Conservation (phyloP, 2,113 vertebrate genomes). For the Corynorhinus townsendii region DNA sequence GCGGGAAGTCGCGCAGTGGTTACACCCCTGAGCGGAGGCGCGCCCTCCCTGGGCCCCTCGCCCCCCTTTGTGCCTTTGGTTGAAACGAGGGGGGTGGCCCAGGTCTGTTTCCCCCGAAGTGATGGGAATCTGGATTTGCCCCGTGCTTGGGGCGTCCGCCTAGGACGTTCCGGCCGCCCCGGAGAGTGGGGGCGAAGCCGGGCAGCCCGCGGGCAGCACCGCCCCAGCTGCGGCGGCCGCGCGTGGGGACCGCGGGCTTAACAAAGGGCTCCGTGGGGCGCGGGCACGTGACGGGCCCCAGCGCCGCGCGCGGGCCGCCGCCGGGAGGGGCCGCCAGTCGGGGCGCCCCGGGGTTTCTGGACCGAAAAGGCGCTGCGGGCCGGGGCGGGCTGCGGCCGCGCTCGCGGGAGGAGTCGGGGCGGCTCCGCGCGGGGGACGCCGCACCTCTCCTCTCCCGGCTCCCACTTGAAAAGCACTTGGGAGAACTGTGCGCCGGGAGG, state of each 20-base stretch:
- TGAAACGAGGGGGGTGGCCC: conserved; percentile 49
- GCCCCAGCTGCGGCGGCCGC: not conserved
- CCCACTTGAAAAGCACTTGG: conserved; percentile 78
- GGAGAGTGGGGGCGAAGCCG: not conserved
- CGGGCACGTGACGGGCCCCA: conserved; percentile 44
- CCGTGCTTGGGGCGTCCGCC: not conserved
- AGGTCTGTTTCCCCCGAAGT: not conserved
- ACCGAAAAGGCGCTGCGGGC: conserved; percentile 44
- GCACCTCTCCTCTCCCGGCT: conserved; percentile 81
- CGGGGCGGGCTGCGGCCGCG: conserved; percentile 43
- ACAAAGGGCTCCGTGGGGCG: conserved; percentile 66
- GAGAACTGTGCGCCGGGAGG: conserved; percentile 58
- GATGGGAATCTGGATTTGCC: not conserved
- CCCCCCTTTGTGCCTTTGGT: conserved; percentile 30
- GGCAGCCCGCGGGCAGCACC: not conserved
- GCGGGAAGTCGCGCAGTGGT: conserved; percentile 43
- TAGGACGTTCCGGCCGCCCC: not conserved
- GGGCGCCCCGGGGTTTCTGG: conserved; percentile 54
- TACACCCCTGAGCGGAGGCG: conserved; percentile 3
- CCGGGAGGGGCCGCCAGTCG: not conserved
- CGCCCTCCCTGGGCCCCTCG: conserved; percentile 13
- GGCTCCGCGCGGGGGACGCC: conserved; percentile 76
- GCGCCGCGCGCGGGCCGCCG: not conserved
- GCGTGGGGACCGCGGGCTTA: conserved; percentile 22
- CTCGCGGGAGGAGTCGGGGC: conserved; percentile 68